Base-by-base conservation (phyloP, 2,888 invertebrate genomes). In the Lithophane ornitopus region DNA sequence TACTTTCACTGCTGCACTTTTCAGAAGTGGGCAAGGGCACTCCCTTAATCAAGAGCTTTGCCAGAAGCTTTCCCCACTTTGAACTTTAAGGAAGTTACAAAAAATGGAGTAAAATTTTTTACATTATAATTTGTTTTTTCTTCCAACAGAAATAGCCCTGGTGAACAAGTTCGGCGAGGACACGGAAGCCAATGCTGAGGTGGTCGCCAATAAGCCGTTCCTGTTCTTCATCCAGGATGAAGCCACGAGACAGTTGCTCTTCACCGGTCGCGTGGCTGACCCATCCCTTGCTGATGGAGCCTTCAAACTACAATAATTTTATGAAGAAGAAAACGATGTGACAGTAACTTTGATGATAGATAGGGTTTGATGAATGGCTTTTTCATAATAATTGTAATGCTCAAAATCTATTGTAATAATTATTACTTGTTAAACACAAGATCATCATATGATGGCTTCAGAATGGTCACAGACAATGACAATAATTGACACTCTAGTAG, bases 221-320 rank as follows among this genome's bases (percentile, higher is more conserved):
- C 89, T 98, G 71, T 98, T 98, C 94, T 98, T 98, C 92, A 98
- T 98, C 80, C 98, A 98, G 90, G 98, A 98, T 87, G 98, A 98
- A 88, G 94, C 95, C 0, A 98, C 97, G 0, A 97, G 97, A n/a
- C 98, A 98, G 56, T 97, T 98, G 68, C 93, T 98, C 41, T 98
- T 98, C 93, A 97, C 98, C 49, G 98, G 98, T 52, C 97, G 98
- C 92, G 97, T 98, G 2, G 95, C 97, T 39, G 97, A 98, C 92
- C 98, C 98, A 0, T 89, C 94, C 1, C 87, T 93, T 0, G 83
- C 86, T 16, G 92, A 92, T 82, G 94, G 96, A 80, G 91, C 88
- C 26, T 92, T 90, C 56, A 93, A 92, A 88, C 72, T 82, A 16
- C 65, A 80, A 75, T 28, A 14, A 72, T 74, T 34, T 44, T 6